These are phyloP conservation scores for Aplodontia rufa DNA, from an alignment of 2,113 vertebrate genomes.

Conservation along the genomic window DNA sequence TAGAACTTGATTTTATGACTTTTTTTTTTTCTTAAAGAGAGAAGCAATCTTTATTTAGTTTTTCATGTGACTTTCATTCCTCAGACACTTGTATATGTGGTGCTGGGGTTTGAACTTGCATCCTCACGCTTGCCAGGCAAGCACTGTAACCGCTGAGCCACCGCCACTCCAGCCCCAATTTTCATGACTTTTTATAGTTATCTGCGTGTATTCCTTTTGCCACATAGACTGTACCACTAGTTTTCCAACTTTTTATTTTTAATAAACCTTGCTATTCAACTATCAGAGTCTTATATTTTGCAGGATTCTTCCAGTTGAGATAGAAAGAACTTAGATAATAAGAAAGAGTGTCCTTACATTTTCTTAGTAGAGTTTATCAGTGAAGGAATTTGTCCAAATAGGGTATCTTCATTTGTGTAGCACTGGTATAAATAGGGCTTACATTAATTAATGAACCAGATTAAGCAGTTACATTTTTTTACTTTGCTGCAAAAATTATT, in stretches of 20 bases:
- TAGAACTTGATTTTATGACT: conserved; percentile 39
- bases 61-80: too few species aligned
- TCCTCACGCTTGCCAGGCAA: too few species aligned
- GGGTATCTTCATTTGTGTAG: conserved; percentile 47
- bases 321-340: conserved; percentile 57
- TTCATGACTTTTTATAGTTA: conserved; percentile 47
- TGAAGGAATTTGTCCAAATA: conserved; percentile 47
- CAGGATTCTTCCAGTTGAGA: conserved; percentile 42
- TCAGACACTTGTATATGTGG: too few species aligned
- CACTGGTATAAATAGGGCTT: conserved; percentile 44
- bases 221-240: neutral
- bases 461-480: conserved; percentile 53
- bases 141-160: too few species aligned
- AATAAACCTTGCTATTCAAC: conserved; percentile 38
- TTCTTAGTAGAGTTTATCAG: conserved; percentile 57
- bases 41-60: too few species aligned
- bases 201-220: conserved; percentile 42
- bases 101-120: too few species aligned
- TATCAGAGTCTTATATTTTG: conserved; percentile 14
- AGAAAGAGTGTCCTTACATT: conserved; percentile 49
- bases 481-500: conserved; percentile 54
- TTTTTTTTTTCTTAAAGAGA: too few species aligned
- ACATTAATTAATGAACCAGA: conserved; percentile 40
- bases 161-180: too few species aligned
- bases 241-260: conserved; percentile 38